Percentiles rank a stretch among this genome's conserved stretches.
Conservation (phyloP, 1,140 invertebrate species). For the Himalopsyche phryganea region DNA sequence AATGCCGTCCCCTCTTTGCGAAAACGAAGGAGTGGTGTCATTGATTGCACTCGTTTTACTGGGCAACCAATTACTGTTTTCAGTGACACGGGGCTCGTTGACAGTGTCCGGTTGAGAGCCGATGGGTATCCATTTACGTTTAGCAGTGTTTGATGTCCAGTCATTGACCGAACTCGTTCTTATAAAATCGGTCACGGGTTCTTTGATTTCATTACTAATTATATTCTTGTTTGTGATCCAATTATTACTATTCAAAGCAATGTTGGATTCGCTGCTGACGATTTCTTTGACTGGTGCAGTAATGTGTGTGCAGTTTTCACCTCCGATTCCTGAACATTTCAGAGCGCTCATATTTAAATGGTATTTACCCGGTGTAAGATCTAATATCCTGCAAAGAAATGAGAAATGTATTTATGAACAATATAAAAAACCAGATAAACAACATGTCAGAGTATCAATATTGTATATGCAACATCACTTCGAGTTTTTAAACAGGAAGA, state of each 20-base stretch:
- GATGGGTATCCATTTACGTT: constrained; percentile 32
- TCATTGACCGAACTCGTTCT: constrained; percentile 17
- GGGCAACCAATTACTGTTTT: constrained; percentile 19
- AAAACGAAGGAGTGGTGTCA: constrained; percentile 15
- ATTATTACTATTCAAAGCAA: not conserved
- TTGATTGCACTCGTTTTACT: constrained; percentile 15
- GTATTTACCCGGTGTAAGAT: constrained; percentile 28
- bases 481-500: too few species aligned
- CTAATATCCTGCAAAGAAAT: constrained; percentile 22
- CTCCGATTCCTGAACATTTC: constrained; percentile 17
- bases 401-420: too few species aligned
- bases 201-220: not conserved
- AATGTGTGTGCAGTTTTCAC: constrained; percentile 18
- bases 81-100: constrained; percentile 10
- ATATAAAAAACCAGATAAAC: too few species aligned
- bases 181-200: constrained; percentile 10
- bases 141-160: constrained; percentile 20
- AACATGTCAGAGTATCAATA: too few species aligned
- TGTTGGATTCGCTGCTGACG: not conserved
- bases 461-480: too few species aligned
- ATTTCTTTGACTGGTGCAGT: not conserved
- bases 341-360: constrained; percentile 27
- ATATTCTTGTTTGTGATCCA: constrained; percentile 12
- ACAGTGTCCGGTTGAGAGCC: constrained; percentile 17
- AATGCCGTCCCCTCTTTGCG: constrained; percentile 12